Conservation (phyloP, 2,797 vertebrate species). For the Diglossa cyanea region DNA sequence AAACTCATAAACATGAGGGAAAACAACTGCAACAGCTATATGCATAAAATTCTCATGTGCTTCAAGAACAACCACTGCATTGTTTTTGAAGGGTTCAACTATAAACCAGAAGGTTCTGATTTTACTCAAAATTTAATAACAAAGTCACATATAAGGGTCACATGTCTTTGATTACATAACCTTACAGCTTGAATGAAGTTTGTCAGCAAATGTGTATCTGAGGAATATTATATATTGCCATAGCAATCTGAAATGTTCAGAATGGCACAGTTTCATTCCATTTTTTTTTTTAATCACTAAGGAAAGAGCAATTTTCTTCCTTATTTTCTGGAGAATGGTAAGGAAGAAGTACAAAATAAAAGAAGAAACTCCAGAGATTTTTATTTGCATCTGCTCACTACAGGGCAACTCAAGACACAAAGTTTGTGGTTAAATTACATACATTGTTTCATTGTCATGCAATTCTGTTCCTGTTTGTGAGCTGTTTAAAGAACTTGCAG, state of each 20-base stretch:
- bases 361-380: neutral
- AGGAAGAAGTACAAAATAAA: neutral
- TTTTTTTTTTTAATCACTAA: neutral
- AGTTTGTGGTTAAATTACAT: neutral
- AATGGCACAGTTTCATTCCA: neutral
- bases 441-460: neutral
- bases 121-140: neutral
- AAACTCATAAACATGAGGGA: neutral
- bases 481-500: neutral
- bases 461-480: neutral
- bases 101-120: neutral
- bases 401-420: neutral
- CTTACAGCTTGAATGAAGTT: neutral
- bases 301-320: neutral
- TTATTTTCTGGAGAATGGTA: neutral
- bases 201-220: neutral
- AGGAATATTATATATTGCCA: neutral
- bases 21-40: neutral
- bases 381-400: neutral
- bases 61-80: neutral
- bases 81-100: neutral
- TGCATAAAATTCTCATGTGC: neutral
- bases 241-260: neutral
- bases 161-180: neutral
- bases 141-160: neutral